Percentiles rank a stretch among this genome's conserved stretches.
phyloP scores from a whole-genome alignment of 2,797 vertebrate genomes.

The Crypturellus tataupa region DNA sequence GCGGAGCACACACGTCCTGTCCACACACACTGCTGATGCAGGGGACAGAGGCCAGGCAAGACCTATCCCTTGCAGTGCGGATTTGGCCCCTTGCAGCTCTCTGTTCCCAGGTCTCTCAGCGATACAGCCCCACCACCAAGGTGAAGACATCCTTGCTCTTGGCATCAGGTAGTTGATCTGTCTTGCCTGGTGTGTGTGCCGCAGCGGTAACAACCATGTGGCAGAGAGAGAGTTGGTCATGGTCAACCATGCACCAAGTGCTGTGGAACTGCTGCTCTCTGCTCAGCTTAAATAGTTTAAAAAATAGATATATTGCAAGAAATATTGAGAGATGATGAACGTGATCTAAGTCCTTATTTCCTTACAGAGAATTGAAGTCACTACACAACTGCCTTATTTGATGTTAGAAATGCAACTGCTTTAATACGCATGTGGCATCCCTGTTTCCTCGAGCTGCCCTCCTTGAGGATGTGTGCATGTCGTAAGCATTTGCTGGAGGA shows the following conservation, averaged over 20 bases:
- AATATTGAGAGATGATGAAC: background rate
- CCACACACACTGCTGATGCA: fast-evolving
- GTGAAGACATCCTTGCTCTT: background rate
- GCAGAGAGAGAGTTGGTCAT: background rate
- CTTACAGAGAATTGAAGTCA: background rate
- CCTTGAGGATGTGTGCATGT: background rate
- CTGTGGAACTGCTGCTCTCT: background rate
- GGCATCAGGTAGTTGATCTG: background rate
- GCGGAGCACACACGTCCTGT: background rate
- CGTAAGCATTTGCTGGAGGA: background rate
- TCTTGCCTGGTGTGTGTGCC: background rate
- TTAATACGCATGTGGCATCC: background rate
- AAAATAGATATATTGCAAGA: background rate
- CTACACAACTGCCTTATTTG: constrained; percentile 29
- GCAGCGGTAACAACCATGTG: fast-evolving
- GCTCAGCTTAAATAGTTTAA: background rate
- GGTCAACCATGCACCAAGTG: background rate
- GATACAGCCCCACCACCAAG: background rate
- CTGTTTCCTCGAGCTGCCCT: constrained; percentile 28
- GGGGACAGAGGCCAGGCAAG: background rate
- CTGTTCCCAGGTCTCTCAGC: background rate
- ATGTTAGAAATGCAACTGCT: background rate
- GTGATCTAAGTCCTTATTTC: background rate
- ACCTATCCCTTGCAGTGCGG: background rate
- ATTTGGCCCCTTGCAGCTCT: background rate